Percentiles rank a stretch among this genome's conserved stretches.
Evolutionary conservation across 2,797 vertebrate genomes (phyloP).

Genomic region (Linurgus olivaceus): DNA sequence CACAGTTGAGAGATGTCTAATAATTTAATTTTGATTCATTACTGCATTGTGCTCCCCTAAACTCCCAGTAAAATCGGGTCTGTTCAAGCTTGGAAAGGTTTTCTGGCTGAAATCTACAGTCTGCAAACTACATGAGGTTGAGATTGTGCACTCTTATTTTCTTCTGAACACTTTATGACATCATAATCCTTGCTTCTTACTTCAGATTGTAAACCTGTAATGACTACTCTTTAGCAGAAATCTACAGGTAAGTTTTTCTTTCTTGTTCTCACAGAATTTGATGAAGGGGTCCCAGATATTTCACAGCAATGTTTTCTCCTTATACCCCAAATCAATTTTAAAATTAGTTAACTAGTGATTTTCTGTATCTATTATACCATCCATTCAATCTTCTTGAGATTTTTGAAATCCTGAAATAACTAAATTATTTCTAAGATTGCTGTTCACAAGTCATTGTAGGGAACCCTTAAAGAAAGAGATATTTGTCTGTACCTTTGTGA

Average conservation of each 20-base stretch:
- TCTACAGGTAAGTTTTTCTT: background rate
- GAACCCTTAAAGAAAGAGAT: background rate
- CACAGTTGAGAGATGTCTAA: background rate
- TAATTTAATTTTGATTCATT: background rate
- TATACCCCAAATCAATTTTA: background rate
- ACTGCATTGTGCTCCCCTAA: background rate
- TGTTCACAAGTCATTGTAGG: background rate
- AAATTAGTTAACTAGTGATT: background rate
- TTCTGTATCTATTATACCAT: background rate
- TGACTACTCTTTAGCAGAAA: background rate
- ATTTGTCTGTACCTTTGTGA: background rate
- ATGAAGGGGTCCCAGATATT: background rate
- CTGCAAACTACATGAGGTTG: background rate
- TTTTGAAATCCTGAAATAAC: background rate
- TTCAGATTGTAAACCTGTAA: background rate
- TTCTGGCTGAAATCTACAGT: background rate
- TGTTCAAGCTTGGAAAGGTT: background rate
- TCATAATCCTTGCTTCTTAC: background rate
- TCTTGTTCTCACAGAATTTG: background rate
- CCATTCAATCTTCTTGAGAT: background rate
- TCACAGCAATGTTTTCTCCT: background rate
- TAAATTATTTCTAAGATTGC: background rate
- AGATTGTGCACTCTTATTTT: background rate
- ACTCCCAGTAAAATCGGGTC: background rate
- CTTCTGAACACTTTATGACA: background rate